Base-by-base conservation (phyloP, 2,113 vertebrate species). In the Ailurus styani region DNA sequence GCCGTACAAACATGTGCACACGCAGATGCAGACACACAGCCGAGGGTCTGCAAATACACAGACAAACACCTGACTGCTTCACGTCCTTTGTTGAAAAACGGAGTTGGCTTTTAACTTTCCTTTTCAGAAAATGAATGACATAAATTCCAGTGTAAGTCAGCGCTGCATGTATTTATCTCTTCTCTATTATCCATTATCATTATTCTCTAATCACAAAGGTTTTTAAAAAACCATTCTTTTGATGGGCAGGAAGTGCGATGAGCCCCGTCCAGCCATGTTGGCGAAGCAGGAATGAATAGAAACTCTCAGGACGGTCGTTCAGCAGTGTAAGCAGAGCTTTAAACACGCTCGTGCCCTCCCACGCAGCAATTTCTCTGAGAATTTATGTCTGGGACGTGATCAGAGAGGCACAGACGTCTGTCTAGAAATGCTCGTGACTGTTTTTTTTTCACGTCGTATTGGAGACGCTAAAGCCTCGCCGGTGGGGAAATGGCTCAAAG, bases 391-490 rank as follows among this genome's bases (percentile, higher is more conserved):
- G 23, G 50, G 55, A 81, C 1, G 40, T 17, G 15, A 77, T 11
- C 70, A 12, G 31, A 72, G 34, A 57, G 12, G 20, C n/a, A 20
- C 78, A 45, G 52, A 37, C n/a, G 2, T 9, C 0, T 4, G 70
- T 52, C n/a, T 29, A 11, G 42, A 72, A 64, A 50, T 2, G 2
- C 47, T 34, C 14, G 1, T 0, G 2, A 3, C 55, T 8, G 18
- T 29, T 29, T 27, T 7, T 60, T 62, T 62, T 62, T 2, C 42
- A 29, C 40, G 1, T 17, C 1, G 5, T 0, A 1, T 1, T 10
- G 52, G 55, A 27, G 17, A 47, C 0, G 3, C 47, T 40, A 6
- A 34, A 9, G n/a, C 40, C 45, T n/a, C 5, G 0, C 12, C 7
- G 0, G 45, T 15, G 8, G 66, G 89, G 5, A 10, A 68, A 12